Evolutionary conservation across 2,888 invertebrate genomes (phyloP).

Genomic region (Pterostichus madidus): DNA sequence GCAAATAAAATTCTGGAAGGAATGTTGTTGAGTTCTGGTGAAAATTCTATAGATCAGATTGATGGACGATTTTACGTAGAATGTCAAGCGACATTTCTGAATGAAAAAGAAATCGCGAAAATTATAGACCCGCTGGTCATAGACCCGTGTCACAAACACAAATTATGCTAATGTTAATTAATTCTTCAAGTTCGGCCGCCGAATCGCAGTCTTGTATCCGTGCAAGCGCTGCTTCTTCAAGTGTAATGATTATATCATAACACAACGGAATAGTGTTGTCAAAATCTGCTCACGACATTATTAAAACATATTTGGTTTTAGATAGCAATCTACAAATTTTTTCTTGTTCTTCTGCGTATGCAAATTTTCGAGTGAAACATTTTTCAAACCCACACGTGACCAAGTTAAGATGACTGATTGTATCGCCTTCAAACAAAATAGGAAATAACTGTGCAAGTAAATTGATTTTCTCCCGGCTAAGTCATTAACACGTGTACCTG

Average conservation of each 20-base stretch:
- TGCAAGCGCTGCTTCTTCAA: constrained; percentile 34
- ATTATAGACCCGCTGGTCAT: constrained; percentile 15
- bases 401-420: constrained; percentile 63
- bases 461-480: constrained; percentile 63
- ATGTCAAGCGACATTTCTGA: not conserved
- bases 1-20: too few species aligned
- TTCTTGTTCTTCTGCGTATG: constrained; percentile 50
- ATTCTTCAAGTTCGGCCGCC: constrained; percentile 1
- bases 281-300: constrained; percentile 43
- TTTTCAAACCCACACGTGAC: constrained; percentile 60
- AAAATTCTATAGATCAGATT: too few species aligned
- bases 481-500: constrained; percentile 65
- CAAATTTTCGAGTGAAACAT: constrained; percentile 60
- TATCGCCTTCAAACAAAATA: constrained; percentile 62
- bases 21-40: too few species aligned
- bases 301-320: constrained; percentile 58
- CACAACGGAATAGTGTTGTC: constrained; percentile 59
- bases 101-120: constrained; percentile 17
- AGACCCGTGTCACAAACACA: constrained; percentile 28
- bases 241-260: constrained; percentile 50
- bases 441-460: constrained; percentile 63
- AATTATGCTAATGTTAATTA: constrained; percentile 46
- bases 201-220: constrained; percentile 14
- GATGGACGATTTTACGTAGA: too few species aligned
- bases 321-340: constrained; percentile 60